phyloP scores from a whole-genome alignment of 2,113 vertebrate species.

The Rhombomys opimus region DNA sequence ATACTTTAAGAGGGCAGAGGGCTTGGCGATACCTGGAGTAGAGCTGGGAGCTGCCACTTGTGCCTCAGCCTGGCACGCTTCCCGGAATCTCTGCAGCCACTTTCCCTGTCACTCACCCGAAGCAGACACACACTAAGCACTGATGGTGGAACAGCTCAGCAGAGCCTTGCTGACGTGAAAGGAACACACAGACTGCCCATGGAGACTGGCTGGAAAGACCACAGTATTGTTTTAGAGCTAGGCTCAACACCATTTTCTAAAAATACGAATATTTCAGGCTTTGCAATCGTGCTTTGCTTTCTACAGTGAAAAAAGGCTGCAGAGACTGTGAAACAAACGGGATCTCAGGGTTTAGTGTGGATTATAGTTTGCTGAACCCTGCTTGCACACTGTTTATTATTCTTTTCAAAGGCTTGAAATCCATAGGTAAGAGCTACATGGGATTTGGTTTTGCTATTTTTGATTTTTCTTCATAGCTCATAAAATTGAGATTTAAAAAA shows the following conservation, averaged over 20 bases:
- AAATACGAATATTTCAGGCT: background rate
- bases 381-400: background rate
- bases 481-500: background rate
- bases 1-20: background rate
- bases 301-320: background rate
- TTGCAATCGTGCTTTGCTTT: background rate
- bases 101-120: background rate
- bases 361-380: background rate
- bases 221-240: slow-evolving; percentile 14
- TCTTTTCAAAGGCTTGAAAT: slow-evolving; percentile 8
- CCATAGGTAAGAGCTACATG: background rate
- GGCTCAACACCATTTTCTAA: background rate
- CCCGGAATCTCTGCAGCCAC: background rate
- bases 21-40: background rate
- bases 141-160: background rate
- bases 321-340: background rate
- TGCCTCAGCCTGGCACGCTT: background rate
- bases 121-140: slow-evolving; percentile 27
- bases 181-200: background rate
- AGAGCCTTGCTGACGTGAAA: background rate
- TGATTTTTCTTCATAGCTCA: slow-evolving; percentile 3
- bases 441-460: background rate
- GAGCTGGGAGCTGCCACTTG: background rate
- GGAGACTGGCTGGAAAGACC: background rate
- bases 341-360: background rate